phyloP scores from a whole-genome alignment of 1,140 invertebrate genomes.

The Megalopta genalis region DNA sequence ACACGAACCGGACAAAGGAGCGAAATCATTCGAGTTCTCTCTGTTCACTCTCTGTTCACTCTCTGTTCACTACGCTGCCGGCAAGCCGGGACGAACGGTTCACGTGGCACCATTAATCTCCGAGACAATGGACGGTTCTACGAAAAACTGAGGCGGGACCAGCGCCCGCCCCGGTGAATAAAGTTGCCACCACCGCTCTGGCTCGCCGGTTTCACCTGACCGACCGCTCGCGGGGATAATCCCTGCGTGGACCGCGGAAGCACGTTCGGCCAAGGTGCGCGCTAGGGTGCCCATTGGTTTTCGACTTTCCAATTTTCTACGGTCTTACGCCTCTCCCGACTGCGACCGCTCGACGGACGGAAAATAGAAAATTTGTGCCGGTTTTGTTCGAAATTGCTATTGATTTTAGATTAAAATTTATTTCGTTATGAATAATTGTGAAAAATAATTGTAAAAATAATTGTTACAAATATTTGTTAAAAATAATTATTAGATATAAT shows the following conservation, averaged over 20 bases:
- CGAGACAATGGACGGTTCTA: slow-evolving; percentile 52
- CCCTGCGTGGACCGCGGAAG: slow-evolving; percentile 16
- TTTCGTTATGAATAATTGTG: too few relatives aligned
- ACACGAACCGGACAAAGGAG: background rate
- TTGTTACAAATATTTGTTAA: too few relatives aligned
- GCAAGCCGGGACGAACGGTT: slow-evolving; percentile 31
- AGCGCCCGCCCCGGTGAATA: slow-evolving; percentile 31
- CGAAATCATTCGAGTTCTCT: slow-evolving; percentile 16
- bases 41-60: background rate
- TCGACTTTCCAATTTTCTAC: too few relatives aligned
- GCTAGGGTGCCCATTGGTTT: too few relatives aligned
- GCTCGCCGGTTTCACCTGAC: slow-evolving; percentile 22
- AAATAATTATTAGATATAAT: too few relatives aligned
- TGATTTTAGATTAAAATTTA: too few relatives aligned
- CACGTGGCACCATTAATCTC: slow-evolving; percentile 54
- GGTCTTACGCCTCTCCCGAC: too few relatives aligned
- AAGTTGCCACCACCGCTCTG: slow-evolving; percentile 44
- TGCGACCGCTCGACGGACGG: too few relatives aligned
- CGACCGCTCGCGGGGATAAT: slow-evolving; percentile 29
- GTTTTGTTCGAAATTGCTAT: too few relatives aligned
- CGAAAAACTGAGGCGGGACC: slow-evolving; percentile 16
- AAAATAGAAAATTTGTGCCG: too few relatives aligned
- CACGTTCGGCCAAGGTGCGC: slow-evolving; percentile 33
- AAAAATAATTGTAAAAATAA: too few relatives aligned
- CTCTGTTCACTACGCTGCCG: background rate